phyloP scores from a whole-genome alignment of 2,888 invertebrate species.

The Spisula subtruncata region DNA sequence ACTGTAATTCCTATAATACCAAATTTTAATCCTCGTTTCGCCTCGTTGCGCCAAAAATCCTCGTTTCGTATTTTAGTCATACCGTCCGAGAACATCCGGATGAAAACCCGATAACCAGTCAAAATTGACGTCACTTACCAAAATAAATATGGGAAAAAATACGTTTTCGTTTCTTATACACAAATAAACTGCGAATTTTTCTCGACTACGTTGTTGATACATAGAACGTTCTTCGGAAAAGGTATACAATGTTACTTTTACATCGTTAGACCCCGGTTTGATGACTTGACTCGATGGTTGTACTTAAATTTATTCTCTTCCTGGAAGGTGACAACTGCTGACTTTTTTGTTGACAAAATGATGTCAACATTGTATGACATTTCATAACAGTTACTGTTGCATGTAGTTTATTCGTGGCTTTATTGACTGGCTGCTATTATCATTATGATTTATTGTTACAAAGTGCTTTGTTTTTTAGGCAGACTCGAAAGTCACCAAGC shows the following conservation, averaged over 20 bases:
- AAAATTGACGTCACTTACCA: constrained; percentile 49
- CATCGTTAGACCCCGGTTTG: neutral
- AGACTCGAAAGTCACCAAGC: too few species aligned
- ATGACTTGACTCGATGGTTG: neutral
- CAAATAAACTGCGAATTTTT: neutral
- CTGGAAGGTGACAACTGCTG: neutral
- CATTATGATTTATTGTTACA: too few species aligned
- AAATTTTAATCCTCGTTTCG: too few species aligned
- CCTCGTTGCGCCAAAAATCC: too few species aligned
- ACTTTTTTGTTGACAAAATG: neutral
- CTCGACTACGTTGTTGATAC: neutral
- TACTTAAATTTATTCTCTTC: neutral
- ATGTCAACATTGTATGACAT: too few species aligned
- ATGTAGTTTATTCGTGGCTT: too few species aligned
- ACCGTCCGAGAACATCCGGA: too few species aligned
- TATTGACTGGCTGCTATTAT: too few species aligned
- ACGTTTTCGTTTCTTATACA: constrained; percentile 40
- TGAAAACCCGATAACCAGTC: constrained; percentile 1
- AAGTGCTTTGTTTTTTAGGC: too few species aligned
- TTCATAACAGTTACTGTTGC: too few species aligned
- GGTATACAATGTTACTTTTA: neutral
- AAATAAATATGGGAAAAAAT: constrained; percentile 57
- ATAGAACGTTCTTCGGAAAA: neutral
- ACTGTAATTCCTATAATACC: too few species aligned
- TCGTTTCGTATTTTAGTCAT: too few species aligned